Conservation (phyloP, 2,113 vertebrate genomes). For the Elgaria multicarinata region DNA sequence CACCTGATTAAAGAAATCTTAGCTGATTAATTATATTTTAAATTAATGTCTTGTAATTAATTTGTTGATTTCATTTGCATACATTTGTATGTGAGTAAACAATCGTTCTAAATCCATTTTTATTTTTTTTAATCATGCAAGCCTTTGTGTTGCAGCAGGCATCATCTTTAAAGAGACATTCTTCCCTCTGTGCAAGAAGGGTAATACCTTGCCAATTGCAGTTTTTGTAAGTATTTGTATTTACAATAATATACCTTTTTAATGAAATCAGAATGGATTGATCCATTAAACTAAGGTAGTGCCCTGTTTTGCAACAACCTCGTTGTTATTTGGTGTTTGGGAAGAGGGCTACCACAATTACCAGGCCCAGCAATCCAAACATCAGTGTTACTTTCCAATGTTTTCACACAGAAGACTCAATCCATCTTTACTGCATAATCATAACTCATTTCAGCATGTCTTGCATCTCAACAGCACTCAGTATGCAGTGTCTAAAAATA, state of each 20-base stretch:
- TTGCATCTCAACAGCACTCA: neutral
- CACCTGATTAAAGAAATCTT: neutral
- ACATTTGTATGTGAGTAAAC: neutral
- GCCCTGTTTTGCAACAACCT: neutral
- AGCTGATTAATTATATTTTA: neutral
- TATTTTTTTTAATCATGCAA: neutral
- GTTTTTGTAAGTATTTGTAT: neutral
- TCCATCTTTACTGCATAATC: neutral
- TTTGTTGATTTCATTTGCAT: neutral
- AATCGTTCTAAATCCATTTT: neutral
- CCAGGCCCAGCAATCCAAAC: neutral
- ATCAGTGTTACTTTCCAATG: neutral
- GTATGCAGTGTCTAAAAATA: constrained; percentile 2
- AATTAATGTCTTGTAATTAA: neutral
- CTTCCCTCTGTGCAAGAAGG: neutral
- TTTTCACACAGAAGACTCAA: constrained; percentile 5
- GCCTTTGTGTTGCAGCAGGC: neutral
- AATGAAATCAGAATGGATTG: neutral
- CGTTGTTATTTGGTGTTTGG: neutral
- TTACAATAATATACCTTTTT: neutral
- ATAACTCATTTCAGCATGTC: constrained; percentile 7
- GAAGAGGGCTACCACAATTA: neutral
- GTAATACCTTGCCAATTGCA: neutral
- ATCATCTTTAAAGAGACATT: neutral
- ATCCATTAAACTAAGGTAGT: neutral